A percentile compares a stretch with the other conserved stretches of the same genome.
Evolutionary conservation across 2,888 invertebrate species (phyloP).

Genomic region (Caenorhabditis macrosperma): DNA sequence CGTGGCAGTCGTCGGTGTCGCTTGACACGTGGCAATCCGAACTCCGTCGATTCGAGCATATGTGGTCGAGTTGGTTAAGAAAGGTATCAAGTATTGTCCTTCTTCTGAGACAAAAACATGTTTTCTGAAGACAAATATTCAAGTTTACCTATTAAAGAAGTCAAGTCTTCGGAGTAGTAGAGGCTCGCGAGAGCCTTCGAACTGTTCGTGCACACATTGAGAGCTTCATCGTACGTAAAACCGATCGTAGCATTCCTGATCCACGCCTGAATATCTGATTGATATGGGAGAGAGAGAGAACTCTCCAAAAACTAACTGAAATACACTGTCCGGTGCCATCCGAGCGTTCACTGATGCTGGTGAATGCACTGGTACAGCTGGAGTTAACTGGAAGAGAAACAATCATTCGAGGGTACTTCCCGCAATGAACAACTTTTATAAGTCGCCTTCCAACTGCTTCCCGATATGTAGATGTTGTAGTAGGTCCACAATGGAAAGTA

Average conservation of each 20-base stretch:
- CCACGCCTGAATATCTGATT: neutral
- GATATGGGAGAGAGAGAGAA: no score
- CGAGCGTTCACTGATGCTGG: neutral
- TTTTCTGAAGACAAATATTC: neutral
- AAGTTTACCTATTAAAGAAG: neutral
- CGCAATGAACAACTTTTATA: neutral
- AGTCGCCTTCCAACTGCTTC: neutral
- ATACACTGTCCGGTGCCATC: slow-evolving; percentile 14
- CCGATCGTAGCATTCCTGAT: no score
- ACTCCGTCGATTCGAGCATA: slow-evolving; percentile 21
- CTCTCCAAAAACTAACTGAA: neutral
- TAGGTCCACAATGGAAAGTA: slow-evolving; percentile 14
- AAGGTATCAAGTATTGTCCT: no score
- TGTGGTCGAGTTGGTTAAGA: neutral
- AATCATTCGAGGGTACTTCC: neutral
- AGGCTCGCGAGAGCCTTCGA: neutral
- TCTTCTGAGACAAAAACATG: no score
- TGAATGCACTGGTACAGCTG: neutral
- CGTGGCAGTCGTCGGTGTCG: neutral
- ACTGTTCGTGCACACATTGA: neutral
- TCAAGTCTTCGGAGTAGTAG: neutral
- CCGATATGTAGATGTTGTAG: slow-evolving; percentile 1
- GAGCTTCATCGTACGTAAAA: no score
- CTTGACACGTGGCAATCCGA: slow-evolving; percentile 9
- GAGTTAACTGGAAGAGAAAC: slow-evolving; percentile 3